Evolutionary conservation across 2,888 invertebrate genomes (phyloP), one percentile per base, ranked within the genome.

Genomic region (Sylvicola cinctus): DNA sequence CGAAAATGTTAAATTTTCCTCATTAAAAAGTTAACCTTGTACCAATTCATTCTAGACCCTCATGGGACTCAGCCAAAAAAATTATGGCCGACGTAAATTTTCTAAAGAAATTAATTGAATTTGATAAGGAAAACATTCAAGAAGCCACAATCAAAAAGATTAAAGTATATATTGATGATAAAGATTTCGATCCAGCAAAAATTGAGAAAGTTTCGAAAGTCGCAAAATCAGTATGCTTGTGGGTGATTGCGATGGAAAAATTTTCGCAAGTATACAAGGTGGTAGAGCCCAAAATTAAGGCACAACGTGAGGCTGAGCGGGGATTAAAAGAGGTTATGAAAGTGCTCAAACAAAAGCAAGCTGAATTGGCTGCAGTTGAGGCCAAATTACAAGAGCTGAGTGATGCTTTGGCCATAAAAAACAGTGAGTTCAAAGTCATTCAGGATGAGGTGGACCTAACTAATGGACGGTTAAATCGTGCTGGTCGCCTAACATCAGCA

Each of bases 231-330:
- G 74, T 91, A 60, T 87, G 88, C 44, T 68, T 88, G 53, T 91
- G 91, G 91, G 88, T 90, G 6, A 68, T 78, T 49, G 90, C 91
- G 1, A 78, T 91, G 42, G 84, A 88, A 46, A 74, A 75, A 49
- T 91, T 90, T 50, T 76, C 87, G 1, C 80, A 79, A 57, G 78
- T 88, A 1, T 85, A 74, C 54, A 69, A 73, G 50, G 70, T 84
- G 6, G 88, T 91, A 2, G 84, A 87, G 49, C 90, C 90, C 0
- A 91, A 91, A 56, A 71, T 81, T 35, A 62, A 74, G 40, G 73
- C 69, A 39, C 69, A 85, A 44, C 73, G 75, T 48, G 73, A 65
- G 39, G 88, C 88, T 1, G 79, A 87, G 44, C 61, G 56, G 5
- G 80, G 84, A 45, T 56, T 90, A 29, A 72, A 70, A 39, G 63